Conservation (phyloP, 2,888 invertebrate species). For the Scaptomyza tumidula region DNA sequence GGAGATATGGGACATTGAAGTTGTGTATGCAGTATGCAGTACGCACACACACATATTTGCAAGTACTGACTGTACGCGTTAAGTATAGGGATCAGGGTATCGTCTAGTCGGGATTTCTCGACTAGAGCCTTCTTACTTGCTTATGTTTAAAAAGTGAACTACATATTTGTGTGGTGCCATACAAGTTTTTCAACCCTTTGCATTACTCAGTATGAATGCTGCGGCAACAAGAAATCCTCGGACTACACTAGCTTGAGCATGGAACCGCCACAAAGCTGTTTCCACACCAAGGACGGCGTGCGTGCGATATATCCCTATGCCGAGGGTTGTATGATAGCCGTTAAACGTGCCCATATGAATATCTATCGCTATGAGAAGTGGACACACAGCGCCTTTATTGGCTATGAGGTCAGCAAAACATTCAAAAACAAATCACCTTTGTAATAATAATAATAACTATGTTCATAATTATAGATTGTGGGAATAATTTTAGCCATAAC, state of each 20-base stretch:
- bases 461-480: conserved; percentile 54
- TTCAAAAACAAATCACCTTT: background rate
- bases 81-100: no score
- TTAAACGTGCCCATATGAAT: conserved; percentile 57
- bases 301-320: conserved; percentile 62
- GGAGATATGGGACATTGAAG: no score
- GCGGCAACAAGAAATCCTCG: conserved; percentile 66
- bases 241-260: conserved; percentile 66
- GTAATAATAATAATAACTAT: background rate
- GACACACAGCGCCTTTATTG: conserved; percentile 70
- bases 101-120: no score
- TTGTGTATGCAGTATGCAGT: no score
- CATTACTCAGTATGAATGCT: conserved; percentile 71
- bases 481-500: conserved; percentile 70
- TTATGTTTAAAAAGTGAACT: no score
- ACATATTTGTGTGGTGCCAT: no score
- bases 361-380: conserved; percentile 73
- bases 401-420: conserved; percentile 66
- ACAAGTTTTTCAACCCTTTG: no score
- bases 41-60: no score
- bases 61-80: no score
- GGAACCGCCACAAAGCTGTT: conserved; percentile 70
- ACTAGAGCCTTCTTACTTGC: no score
- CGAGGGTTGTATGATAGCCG: conserved; percentile 72
- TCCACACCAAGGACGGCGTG: conserved; percentile 53